A percentile compares a stretch with the other conserved stretches of the same genome.
These are phyloP conservation scores for Anguilla anguilla DNA, from an alignment of 2,797 vertebrate genomes.

Conservation along the genomic window DNA sequence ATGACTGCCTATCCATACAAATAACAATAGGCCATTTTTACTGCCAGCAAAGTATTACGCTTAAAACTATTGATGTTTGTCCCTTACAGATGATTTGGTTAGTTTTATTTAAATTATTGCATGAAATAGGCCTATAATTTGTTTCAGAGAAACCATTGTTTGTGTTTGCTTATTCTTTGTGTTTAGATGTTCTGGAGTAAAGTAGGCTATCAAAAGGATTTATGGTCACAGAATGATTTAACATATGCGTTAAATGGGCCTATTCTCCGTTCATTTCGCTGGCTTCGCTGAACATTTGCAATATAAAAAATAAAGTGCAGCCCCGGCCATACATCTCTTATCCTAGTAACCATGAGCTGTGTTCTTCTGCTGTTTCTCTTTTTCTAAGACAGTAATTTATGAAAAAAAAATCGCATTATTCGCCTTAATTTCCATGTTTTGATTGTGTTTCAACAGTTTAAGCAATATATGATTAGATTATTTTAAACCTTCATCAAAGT, in stretches of 20 bases:
- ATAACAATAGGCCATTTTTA: not conserved
- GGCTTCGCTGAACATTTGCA: constrained; percentile 75
- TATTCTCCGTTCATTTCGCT: constrained; percentile 80
- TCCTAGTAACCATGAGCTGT: constrained; percentile 99
- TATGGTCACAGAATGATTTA: constrained; percentile 77
- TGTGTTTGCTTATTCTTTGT: constrained; percentile 21
- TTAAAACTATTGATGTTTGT: not conserved
- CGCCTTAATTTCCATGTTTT: constrained; percentile 89
- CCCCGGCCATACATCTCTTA: constrained; percentile 78
- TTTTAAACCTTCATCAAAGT: constrained; percentile 74
- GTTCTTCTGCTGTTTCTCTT: constrained; percentile 93
- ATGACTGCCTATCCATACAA: not conserved
- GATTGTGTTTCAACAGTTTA: constrained; percentile 70
- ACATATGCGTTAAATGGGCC: constrained; percentile 91
- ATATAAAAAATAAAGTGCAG: constrained; percentile 80
- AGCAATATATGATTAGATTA: constrained; percentile 56
- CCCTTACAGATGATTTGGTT: not conserved
- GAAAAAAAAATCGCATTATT: constrained; percentile 84
- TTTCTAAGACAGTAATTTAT: constrained; percentile 81
- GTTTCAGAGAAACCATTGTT: not conserved
- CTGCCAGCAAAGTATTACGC: too few species aligned
- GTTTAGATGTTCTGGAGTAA: constrained; percentile 26
- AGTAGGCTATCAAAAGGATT: constrained; percentile 61
- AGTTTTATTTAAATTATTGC: not conserved
- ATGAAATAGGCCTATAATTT: not conserved